Percentiles rank a stretch among this genome's conserved stretches.
Conservation (phyloP, 1,140 invertebrate genomes). For the Halesus radiatus region DNA sequence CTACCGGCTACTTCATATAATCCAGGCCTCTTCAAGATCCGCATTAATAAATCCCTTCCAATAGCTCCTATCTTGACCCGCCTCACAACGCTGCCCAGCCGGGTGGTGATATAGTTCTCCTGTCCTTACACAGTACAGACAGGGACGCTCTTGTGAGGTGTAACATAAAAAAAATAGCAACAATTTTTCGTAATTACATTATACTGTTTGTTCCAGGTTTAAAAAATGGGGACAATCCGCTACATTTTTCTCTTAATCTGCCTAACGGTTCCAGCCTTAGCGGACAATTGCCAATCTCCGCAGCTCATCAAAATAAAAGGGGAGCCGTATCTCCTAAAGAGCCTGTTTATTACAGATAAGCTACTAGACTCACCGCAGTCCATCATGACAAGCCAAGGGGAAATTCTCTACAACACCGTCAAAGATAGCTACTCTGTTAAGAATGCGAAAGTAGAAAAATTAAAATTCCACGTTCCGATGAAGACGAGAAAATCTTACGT, state of each 20-base stretch:
- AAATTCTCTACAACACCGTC: not conserved
- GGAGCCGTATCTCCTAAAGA: not conserved
- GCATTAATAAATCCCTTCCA: too few species aligned
- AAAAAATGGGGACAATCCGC: not conserved
- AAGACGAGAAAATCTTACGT: not conserved
- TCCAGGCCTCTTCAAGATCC: too few species aligned
- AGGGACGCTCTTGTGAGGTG: too few species aligned
- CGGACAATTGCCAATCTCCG: not conserved
- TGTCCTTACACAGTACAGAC: too few species aligned
- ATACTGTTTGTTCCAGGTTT: not conserved
- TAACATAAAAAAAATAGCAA: too few species aligned
- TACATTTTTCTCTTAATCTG: not conserved
- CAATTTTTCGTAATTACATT: too few species aligned
- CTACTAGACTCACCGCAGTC: not conserved
- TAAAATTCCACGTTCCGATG: conserved; percentile 8
- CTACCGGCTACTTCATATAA: too few species aligned
- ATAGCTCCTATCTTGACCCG: too few species aligned
- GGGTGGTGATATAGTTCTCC: too few species aligned
- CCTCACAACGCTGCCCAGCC: too few species aligned
- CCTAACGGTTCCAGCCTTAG: not conserved
- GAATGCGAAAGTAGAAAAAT: not conserved
- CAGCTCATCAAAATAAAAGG: not conserved
- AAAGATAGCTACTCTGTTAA: not conserved
- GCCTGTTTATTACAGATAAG: not conserved
- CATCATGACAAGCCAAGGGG: not conserved